phyloP scores from a whole-genome alignment of 2,797 vertebrate genomes.

The Acipenser ruthenus region DNA sequence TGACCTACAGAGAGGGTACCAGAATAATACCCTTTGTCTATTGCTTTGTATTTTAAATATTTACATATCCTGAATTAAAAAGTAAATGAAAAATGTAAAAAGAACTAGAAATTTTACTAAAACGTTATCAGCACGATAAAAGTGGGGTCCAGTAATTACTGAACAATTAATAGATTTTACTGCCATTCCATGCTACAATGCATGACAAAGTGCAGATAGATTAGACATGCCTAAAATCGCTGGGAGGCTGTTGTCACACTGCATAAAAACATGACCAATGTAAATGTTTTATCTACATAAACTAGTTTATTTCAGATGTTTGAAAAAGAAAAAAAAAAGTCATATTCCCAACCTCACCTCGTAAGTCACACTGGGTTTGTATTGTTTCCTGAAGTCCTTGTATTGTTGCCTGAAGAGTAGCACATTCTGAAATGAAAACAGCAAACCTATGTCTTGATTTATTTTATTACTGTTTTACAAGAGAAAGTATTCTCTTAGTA shows the following conservation, averaged over 20 bases:
- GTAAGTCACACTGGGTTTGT: constrained; percentile 72
- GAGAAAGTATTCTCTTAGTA: too few species aligned
- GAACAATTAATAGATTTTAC: too few species aligned
- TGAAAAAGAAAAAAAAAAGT: not conserved
- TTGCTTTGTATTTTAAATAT: too few species aligned
- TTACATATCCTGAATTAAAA: too few species aligned
- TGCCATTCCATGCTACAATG: not conserved
- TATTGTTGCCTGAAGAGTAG: constrained; percentile 59
- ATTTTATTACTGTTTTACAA: too few species aligned
- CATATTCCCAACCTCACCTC: constrained; percentile 56
- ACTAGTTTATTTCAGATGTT: not conserved
- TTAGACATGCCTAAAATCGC: not conserved
- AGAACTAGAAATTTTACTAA: too few species aligned
- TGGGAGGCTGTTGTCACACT: not conserved
- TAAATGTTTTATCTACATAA: not conserved
- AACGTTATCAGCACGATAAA: too few species aligned
- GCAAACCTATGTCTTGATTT: not conserved
- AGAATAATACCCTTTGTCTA: too few species aligned
- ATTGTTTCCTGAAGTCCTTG: constrained; percentile 71
- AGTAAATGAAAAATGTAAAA: too few species aligned
- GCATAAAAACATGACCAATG: not conserved
- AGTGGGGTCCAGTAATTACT: too few species aligned
- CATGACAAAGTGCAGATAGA: not conserved
- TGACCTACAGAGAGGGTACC: too few species aligned
- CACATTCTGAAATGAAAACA: constrained; percentile 64